Evolutionary conservation across 1,140 invertebrate species (phyloP).

Genomic region (Cotesia chilonis): DNA sequence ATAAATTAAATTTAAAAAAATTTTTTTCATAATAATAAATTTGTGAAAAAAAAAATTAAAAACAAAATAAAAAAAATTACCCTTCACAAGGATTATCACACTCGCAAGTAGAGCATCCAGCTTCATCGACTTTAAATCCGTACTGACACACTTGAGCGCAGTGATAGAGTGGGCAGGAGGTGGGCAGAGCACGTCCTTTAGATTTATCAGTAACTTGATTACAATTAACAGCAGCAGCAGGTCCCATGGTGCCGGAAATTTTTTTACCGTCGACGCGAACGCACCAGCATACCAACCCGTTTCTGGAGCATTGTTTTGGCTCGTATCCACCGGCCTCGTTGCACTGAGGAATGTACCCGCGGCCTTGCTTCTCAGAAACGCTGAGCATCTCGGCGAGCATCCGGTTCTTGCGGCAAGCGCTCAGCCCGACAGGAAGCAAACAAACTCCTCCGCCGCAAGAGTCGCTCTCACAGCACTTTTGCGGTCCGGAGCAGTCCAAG

Average conservation of each 20-base stretch:
- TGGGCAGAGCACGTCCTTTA: constrained; percentile 49
- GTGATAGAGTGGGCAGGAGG: constrained; percentile 54
- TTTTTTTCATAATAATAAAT: background rate
- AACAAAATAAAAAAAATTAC: constrained; percentile 41
- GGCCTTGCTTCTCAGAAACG: constrained; percentile 78
- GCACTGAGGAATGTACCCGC: constrained; percentile 86
- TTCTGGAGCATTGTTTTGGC: constrained; percentile 80
- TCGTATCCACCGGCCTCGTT: constrained; percentile 75
- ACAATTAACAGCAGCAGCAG: constrained; percentile 76
- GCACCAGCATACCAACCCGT: constrained; percentile 88
- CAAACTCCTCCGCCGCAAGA: constrained; percentile 55
- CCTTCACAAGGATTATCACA: constrained; percentile 86
- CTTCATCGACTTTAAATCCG: constrained; percentile 79
- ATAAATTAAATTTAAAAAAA: background rate
- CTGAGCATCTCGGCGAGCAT: constrained; percentile 79
- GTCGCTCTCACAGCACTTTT: constrained; percentile 81
- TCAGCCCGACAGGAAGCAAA: constrained; percentile 49
- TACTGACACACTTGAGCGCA: constrained; percentile 86
- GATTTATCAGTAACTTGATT: constrained; percentile 49
- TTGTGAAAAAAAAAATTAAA: background rate
- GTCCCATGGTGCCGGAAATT: constrained; percentile 79
- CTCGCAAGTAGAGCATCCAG: constrained; percentile 84
- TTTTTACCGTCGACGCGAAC: constrained; percentile 80
- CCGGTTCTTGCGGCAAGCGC: constrained; percentile 77
- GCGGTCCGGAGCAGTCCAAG: constrained; percentile 79